Base-by-base conservation (phyloP, 1,140 invertebrate species). In the Drosophila ironensis region DNA sequence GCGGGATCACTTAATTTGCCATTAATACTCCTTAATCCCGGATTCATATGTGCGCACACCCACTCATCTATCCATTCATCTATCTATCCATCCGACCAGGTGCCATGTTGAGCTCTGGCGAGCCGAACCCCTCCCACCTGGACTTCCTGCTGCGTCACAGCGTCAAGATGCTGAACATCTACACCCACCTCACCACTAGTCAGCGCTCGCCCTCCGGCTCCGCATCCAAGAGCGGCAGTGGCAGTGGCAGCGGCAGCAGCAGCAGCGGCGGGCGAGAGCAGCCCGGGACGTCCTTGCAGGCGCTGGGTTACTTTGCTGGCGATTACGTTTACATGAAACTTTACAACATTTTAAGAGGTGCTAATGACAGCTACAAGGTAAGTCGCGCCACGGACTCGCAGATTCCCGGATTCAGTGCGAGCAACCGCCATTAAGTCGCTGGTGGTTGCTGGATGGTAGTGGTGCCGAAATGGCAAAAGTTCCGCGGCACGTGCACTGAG, bases 281-380 rank as follows among this genome's bases (percentile, higher is more conserved):
- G 33, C 25, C 27, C 47, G 45, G 80, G 52, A 68, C 72, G 40
- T 22, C 71, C 38, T 46, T 88, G 47, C 90, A 78, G 56, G 71
- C 88, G 12, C 88, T 93, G 59, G 94, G 94, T 47, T 88, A 91
- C 50, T 96, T 96, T 89, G 90, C 91, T 48, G 92, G 91, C 72
- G 90, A 92, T 41, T 93, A 94, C 16, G 94, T 96, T 90, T 96
- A 96, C 88, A 90, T 94, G 78, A 95, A 94, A 88, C 90, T 96
- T 46, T 94, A 94, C 88, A 94, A 95, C 27, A 92, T 94, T 20
- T 87, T 96, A 16, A 94, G 92, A 90, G 93, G 92, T 67, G 93
- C 95, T 28, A 94, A 95, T 90, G 92, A 92, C 7, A 96, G 95
- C 91, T 96, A 96, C 87, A 94, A 94, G 90, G 93, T 94, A 90